Evolutionary conservation across 1,140 invertebrate genomes (phyloP).

Genomic region (Cydia fagiglandana): DNA sequence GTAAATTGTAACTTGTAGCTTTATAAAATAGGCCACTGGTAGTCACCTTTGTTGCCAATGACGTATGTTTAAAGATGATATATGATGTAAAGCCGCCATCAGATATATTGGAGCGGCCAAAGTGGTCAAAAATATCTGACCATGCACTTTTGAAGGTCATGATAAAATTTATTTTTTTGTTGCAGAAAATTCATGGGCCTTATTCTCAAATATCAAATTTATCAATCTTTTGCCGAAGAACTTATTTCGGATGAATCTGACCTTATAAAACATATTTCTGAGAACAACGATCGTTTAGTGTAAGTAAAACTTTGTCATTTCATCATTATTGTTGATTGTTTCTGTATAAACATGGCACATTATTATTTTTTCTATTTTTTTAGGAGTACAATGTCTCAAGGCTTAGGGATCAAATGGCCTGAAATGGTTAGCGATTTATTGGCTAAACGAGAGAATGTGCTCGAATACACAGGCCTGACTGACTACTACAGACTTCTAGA

Average conservation of each 20-base stretch:
- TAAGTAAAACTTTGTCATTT: conserved; percentile 43
- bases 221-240: conserved; percentile 73
- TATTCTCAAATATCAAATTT: conserved; percentile 72
- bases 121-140: too few relatives aligned
- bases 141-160: too few relatives aligned
- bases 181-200: conserved; percentile 71
- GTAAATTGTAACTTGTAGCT: too few relatives aligned
- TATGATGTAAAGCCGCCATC: too few relatives aligned
- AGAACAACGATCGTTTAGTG: conserved; percentile 63
- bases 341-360: not conserved
- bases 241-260: conserved; percentile 65
- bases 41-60: too few relatives aligned
- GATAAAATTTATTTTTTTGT: conserved; percentile 36
- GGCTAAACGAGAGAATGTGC: conserved; percentile 64
- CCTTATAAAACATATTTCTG: conserved; percentile 59
- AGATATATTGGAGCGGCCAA: too few relatives aligned
- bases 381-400: conserved; percentile 69
- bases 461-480: conserved; percentile 67
- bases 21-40: too few relatives aligned
- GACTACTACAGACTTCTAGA: conserved; percentile 70
- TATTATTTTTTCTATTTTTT: conserved; percentile 44
- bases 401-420: conserved; percentile 57
- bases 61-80: too few relatives aligned
- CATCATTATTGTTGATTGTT: not conserved
- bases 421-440: conserved; percentile 67